Percentiles rank a stretch among this genome's conserved stretches.
Conservation (phyloP, 2,888 invertebrate genomes). For the Nomada lathburiana region DNA sequence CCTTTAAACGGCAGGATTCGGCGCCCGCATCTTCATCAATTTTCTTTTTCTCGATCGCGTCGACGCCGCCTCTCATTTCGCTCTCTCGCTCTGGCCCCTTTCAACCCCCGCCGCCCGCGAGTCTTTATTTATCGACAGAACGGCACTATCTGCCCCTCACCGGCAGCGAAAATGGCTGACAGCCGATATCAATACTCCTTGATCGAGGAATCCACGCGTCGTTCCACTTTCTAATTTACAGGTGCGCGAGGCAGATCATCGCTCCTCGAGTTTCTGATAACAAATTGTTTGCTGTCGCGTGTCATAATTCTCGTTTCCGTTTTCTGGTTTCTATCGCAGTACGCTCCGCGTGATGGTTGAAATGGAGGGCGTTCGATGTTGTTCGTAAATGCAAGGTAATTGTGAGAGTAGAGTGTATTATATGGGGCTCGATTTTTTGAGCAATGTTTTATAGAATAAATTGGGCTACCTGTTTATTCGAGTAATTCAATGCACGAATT, state of each 20-base stretch:
- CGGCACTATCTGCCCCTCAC: constrained; percentile 51
- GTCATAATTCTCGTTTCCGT: not conserved
- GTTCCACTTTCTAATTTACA: constrained; percentile 45
- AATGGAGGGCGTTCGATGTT: too few relatives aligned
- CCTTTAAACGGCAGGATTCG: constrained; percentile 71
- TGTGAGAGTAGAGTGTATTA: too few relatives aligned
- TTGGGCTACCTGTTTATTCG: too few relatives aligned
- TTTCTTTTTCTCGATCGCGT: constrained; percentile 60
- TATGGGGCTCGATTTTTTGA: too few relatives aligned
- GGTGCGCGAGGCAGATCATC: not conserved
- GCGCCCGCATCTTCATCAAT: constrained; percentile 73
- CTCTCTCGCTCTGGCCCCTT: not conserved
- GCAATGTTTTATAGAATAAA: too few relatives aligned
- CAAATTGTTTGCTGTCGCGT: not conserved
- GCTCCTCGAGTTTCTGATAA: not conserved
- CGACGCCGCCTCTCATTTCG: constrained; percentile 35
- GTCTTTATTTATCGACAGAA: constrained; percentile 65
- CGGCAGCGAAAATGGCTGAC: constrained; percentile 51
- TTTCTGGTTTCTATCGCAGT: too few relatives aligned
- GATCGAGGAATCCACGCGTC: constrained; percentile 37
- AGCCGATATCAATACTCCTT: constrained; percentile 57
- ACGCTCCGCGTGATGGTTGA: too few relatives aligned
- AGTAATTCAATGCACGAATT: too few relatives aligned
- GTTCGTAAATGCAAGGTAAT: too few relatives aligned
- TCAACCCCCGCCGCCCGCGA: not conserved